Evolutionary conservation across 2,888 invertebrate genomes (phyloP).

Genomic region (Pristionchus arcanus): DNA sequence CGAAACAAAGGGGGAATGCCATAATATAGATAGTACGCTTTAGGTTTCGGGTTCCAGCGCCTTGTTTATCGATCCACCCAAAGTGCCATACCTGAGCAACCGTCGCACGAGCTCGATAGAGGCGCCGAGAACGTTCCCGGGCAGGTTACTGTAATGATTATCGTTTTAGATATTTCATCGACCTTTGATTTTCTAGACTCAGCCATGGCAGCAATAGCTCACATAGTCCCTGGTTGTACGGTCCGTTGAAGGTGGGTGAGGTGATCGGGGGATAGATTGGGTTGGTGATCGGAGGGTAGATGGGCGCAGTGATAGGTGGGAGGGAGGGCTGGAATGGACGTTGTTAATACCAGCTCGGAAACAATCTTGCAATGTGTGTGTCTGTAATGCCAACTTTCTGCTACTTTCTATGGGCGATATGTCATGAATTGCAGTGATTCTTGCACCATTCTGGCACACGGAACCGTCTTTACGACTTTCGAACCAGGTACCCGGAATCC

Average conservation of each 20-base stretch:
- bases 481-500: not conserved
- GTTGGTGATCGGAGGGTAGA: not conserved
- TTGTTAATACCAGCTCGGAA: conserved; percentile 17
- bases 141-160: conserved; percentile 4
- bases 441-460: too few relatives aligned
- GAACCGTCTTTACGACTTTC: too few relatives aligned
- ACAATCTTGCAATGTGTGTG: too few relatives aligned
- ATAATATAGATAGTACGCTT: too few relatives aligned
- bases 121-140: conserved; percentile 43
- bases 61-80: not conserved
- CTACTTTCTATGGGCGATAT: too few relatives aligned
- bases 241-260: conserved; percentile 56
- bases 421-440: too few relatives aligned
- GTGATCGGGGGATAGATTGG: conserved; percentile 4
- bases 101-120: not conserved
- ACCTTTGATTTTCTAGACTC: too few relatives aligned
- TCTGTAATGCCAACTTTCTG: too few relatives aligned
- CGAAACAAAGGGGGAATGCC: too few relatives aligned
- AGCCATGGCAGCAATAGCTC: conserved; percentile 6
- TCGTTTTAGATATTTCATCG: not conserved
- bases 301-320: not conserved
- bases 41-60: too few relatives aligned
- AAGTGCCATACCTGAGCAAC: conserved; percentile 13
- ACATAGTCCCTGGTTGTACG: conserved; percentile 65
- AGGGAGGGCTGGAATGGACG: conserved; percentile 55